Percentiles rank a stretch among this genome's conserved stretches.
These are phyloP conservation scores for Podilymbus podiceps DNA, from an alignment of 2,113 vertebrate genomes.

Conservation along the genomic window DNA sequence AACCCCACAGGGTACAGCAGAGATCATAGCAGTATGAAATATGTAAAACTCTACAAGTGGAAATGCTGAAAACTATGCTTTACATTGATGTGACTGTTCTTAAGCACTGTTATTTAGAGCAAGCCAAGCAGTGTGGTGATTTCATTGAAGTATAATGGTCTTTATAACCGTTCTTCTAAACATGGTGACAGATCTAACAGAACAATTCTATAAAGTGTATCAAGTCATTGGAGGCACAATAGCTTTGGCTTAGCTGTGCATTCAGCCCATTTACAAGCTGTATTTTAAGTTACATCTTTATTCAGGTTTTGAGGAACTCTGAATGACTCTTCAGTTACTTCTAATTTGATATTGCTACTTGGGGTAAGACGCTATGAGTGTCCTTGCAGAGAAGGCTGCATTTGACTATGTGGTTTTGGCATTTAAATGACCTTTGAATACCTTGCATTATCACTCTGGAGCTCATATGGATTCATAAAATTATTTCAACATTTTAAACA, in stretches of 20 bases:
- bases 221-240: not conserved
- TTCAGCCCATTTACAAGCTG: not conserved
- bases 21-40: not conserved
- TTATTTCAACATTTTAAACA: constrained; percentile 4
- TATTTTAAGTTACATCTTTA: not conserved
- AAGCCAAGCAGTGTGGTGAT: not conserved
- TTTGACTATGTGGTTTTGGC: not conserved
- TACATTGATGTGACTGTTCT: not conserved
- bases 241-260: not conserved
- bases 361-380: not conserved
- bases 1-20: not conserved
- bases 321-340: not conserved
- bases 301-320: not conserved
- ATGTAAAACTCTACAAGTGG: not conserved
- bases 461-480: not conserved
- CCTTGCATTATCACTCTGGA: not conserved
- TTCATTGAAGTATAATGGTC: not conserved
- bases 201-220: not conserved
- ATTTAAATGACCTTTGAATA: not conserved
- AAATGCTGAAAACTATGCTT: not conserved
- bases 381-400: not conserved
- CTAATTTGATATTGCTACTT: not conserved
- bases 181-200: not conserved
- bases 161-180: not conserved
- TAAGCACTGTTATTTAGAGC: not conserved